phyloP scores from a whole-genome alignment of 2,888 invertebrate species.

The Netelia fuscicornis region DNA sequence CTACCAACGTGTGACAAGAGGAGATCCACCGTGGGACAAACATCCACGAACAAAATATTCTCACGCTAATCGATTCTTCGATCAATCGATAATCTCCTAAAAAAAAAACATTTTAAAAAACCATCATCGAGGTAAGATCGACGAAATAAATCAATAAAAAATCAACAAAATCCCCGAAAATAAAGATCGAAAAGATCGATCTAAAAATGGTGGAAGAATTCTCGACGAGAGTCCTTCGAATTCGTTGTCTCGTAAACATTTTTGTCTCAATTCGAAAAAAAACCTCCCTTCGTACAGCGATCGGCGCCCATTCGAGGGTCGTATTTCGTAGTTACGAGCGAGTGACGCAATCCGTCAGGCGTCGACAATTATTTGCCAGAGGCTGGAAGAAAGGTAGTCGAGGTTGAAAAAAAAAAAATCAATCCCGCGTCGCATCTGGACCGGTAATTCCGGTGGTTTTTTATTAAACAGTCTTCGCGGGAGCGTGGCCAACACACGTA shows the following conservation, averaged over 20 bases:
- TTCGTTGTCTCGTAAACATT: not conserved
- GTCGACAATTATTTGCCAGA: constrained; percentile 26
- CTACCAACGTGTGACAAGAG: constrained; percentile 8
- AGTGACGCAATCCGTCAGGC: constrained; percentile 22
- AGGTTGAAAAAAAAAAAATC: constrained; percentile 16
- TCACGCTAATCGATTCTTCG: constrained; percentile 27
- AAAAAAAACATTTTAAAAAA: constrained; percentile 17
- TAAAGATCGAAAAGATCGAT: not conserved
- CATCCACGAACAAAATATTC: constrained; percentile 27
- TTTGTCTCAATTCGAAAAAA: not conserved
- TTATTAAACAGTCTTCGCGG: constrained; percentile 28
- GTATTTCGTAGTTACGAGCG: not conserved
- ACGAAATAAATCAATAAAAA: not conserved
- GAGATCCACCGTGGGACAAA: constrained; percentile 33
- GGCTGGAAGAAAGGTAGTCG: not conserved
- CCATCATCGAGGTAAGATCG: constrained; percentile 47
- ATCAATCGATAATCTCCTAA: constrained; percentile 14
- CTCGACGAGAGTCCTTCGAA: constrained; percentile 24
- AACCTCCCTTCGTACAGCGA: not conserved
- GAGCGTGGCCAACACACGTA: constrained; percentile 25
- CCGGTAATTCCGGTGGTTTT: constrained; percentile 51
- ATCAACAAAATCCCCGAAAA: not conserved
- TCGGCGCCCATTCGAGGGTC: not conserved
- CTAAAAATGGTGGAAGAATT: not conserved
- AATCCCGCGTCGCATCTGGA: constrained; percentile 47